Conservation (phyloP, 2,888 invertebrate species). For the Agrenia bidenticulata region DNA sequence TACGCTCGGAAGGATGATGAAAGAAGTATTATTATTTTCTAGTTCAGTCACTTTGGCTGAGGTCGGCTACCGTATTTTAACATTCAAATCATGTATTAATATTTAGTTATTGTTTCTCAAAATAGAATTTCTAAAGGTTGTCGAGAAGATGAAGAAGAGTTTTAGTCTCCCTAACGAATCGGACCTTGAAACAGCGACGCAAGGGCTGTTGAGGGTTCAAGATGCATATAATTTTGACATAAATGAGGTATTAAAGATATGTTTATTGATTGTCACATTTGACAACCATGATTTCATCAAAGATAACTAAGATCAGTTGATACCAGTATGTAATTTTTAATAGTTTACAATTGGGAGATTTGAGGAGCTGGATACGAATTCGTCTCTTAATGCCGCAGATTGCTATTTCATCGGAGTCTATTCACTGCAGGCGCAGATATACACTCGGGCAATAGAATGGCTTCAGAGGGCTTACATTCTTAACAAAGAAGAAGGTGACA, state of each 20-base stretch:
- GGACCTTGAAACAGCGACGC: constrained; percentile 54
- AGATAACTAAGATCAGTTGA: neutral
- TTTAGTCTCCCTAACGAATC: constrained; percentile 52
- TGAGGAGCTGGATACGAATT: constrained; percentile 38
- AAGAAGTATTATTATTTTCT: too few relatives aligned
- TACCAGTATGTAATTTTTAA: constrained; percentile 11
- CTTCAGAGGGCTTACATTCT: constrained; percentile 55
- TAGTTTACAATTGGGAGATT: constrained; percentile 50
- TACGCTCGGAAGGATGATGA: constrained; percentile 45
- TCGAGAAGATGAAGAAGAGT: constrained; percentile 46
- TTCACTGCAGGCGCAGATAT: constrained; percentile 54
- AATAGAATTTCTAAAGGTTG: constrained; percentile 42
- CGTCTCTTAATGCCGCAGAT: constrained; percentile 54
- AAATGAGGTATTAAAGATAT: too few relatives aligned
- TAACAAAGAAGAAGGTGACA: constrained; percentile 53
- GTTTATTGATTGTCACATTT: too few relatives aligned
- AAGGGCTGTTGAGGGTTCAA: constrained; percentile 54
- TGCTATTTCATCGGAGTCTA: constrained; percentile 56
- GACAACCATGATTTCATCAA: neutral
- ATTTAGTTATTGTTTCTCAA: neutral
- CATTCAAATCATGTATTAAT: neutral
- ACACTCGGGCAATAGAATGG: constrained; percentile 56
- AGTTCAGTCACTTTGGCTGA: too few relatives aligned
- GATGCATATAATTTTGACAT: constrained; percentile 54
- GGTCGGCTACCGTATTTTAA: neutral